phyloP scores from a whole-genome alignment of 2,888 invertebrate species.

The Germaria angustata region DNA sequence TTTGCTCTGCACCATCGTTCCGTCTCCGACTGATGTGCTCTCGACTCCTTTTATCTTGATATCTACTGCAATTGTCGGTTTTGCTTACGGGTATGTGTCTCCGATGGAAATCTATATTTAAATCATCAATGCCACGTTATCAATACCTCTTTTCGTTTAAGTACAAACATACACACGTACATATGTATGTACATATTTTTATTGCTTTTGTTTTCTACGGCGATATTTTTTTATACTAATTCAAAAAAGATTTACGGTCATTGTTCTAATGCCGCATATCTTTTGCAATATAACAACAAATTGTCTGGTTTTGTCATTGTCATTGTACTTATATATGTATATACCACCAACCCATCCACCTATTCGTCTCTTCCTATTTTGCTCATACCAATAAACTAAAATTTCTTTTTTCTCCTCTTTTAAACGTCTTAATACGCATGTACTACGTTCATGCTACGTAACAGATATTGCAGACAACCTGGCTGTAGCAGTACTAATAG shows the following conservation, averaged over 20 bases:
- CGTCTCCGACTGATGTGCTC: conserved; percentile 8
- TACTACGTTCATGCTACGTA: neutral
- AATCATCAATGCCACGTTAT: conserved; percentile 52
- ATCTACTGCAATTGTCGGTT: conserved; percentile 7
- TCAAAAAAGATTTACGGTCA: conserved; percentile 31
- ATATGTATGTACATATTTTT: neutral
- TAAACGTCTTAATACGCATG: conserved; percentile 22
- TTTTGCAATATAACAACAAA: conserved; percentile 39
- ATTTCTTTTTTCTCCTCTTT: neutral
- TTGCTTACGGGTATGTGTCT: neutral
- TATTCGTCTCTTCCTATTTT: neutral
- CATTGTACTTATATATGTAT: too few relatives aligned
- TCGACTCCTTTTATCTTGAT: neutral
- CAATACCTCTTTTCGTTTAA: conserved; percentile 8
- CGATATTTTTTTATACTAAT: neutral
- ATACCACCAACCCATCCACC: neutral
- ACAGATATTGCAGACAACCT: conserved; percentile 53
- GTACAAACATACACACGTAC: neutral
- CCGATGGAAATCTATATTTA: conserved; percentile 24
- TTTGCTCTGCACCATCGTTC: neutral
- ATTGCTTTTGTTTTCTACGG: neutral
- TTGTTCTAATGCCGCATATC: conserved; percentile 40
- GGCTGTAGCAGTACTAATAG: conserved; percentile 13
- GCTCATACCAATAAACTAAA: conserved; percentile 19
- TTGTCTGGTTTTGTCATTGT: conserved; percentile 48